These are phyloP conservation scores for Cladopsammia gracilis DNA, from an alignment of 64 coral and sea anemone species.

Conservation along the genomic window DNA sequence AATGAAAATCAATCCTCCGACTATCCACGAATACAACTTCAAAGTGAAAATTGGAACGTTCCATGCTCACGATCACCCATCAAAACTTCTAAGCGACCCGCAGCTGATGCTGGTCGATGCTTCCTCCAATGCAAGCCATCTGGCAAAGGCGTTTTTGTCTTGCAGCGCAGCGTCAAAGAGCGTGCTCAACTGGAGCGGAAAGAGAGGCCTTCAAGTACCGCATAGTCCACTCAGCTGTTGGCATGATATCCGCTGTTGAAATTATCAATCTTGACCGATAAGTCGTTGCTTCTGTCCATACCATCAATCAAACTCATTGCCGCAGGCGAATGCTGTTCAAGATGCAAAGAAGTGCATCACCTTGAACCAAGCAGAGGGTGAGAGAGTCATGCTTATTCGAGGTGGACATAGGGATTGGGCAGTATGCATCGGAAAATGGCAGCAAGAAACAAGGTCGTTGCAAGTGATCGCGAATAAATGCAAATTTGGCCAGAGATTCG, in stretches of 20 bases:
- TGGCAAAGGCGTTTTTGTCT: constrained; percentile 1
- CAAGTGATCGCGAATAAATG: too few relatives aligned
- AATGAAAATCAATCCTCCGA: background rate
- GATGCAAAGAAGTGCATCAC: background rate
- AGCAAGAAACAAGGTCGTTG: too few relatives aligned
- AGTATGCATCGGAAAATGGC: constrained; percentile 56
- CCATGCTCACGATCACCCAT: background rate
- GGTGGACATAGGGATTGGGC: constrained; percentile 33
- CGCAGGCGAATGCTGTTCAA: background rate
- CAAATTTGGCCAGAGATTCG: too few relatives aligned
- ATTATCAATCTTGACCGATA: constrained; percentile 26
- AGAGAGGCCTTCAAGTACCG: constrained; percentile 23
- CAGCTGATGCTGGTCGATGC: constrained; percentile 24
- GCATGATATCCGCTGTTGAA: constrained; percentile 54
- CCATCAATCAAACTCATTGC: constrained; percentile 14
- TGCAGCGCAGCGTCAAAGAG: constrained; percentile 13
- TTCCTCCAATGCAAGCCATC: background rate
- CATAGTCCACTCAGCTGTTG: constrained; percentile 32
- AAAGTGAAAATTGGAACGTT: background rate
- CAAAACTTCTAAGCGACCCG: constrained; percentile 16
- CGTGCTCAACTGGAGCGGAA: constrained; percentile 9
- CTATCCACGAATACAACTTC: background rate
- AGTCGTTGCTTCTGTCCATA: constrained; percentile 36
- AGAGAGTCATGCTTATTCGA: constrained; percentile 68
- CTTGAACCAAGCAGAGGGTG: constrained; percentile 2